A percentile compares a stretch with the other conserved stretches of the same genome.
Conservation (phyloP, 2,797 vertebrate species). For the Aselliscus stoliczkanus region DNA sequence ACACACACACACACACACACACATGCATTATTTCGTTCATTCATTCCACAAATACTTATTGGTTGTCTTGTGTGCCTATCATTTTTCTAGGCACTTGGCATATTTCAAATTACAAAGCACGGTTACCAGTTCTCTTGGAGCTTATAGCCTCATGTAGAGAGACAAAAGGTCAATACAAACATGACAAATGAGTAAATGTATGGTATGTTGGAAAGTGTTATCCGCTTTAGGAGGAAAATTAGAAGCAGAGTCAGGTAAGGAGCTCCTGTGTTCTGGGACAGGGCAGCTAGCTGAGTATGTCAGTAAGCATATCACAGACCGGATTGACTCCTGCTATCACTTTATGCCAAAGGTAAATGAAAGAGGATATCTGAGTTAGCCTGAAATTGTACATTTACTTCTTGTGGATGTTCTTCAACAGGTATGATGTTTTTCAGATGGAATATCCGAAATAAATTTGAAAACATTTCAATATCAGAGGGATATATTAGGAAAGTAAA, state of each 20-base stretch:
- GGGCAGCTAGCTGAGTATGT: rapidly evolving
- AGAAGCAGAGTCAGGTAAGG: background rate
- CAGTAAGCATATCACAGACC: rapidly evolving
- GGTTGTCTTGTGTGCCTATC: background rate
- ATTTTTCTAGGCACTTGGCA: background rate
- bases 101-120: background rate
- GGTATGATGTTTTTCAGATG: background rate
- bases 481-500: background rate
- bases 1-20: too few species aligned
- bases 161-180: background rate
- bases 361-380: background rate
- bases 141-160: background rate
- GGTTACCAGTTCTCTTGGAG: too few species aligned
- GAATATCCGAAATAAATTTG: background rate
- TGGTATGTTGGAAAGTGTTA: too few species aligned
- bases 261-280: background rate
- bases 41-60: background rate
- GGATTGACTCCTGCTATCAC: rapidly evolving
- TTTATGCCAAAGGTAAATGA: background rate
- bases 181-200: too few species aligned
- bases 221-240: background rate
- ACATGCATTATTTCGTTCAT: background rate
- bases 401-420: background rate
- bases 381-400: background rate
- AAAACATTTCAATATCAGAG: background rate